phyloP scores from a whole-genome alignment of 2,797 vertebrate species.

The Anniella stebbinsi region DNA sequence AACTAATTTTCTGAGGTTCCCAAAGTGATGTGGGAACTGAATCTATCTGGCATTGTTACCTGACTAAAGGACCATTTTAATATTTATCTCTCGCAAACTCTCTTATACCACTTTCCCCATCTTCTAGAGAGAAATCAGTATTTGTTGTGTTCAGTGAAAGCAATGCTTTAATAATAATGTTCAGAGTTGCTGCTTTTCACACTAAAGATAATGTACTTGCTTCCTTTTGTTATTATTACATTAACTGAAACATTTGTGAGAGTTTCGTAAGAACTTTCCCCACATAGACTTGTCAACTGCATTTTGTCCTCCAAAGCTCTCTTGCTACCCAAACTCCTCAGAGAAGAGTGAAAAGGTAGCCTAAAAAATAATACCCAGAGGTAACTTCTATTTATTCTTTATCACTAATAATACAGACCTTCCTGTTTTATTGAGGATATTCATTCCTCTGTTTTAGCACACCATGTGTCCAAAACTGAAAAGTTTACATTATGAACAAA shows the following conservation, averaged over 20 bases:
- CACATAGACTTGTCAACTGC: not conserved
- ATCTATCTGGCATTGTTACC: not conserved
- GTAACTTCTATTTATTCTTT: not conserved
- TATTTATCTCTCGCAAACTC: not conserved
- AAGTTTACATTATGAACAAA: not conserved
- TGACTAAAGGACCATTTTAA: not conserved
- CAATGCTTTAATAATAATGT: not conserved
- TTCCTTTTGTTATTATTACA: not conserved
- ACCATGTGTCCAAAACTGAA: not conserved
- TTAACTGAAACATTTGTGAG: not conserved
- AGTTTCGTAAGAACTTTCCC: not conserved
- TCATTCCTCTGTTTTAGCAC: not conserved
- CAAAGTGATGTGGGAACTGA: too few relatives aligned
- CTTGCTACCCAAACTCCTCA: too few relatives aligned
- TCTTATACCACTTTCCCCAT: not conserved
- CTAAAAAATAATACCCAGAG: not conserved
- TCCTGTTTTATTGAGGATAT: not conserved
- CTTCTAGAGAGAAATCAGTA: not conserved
- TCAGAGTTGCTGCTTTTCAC: not conserved
- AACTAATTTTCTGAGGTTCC: too few relatives aligned
- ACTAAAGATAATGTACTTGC: not conserved
- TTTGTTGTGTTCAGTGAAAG: not conserved
- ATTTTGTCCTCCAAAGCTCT: not conserved
- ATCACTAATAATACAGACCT: not conserved
- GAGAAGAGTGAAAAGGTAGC: not conserved